These are phyloP conservation scores for Lepidonotus clava DNA, from an alignment of 2,888 invertebrate species.

Conservation along the genomic window DNA sequence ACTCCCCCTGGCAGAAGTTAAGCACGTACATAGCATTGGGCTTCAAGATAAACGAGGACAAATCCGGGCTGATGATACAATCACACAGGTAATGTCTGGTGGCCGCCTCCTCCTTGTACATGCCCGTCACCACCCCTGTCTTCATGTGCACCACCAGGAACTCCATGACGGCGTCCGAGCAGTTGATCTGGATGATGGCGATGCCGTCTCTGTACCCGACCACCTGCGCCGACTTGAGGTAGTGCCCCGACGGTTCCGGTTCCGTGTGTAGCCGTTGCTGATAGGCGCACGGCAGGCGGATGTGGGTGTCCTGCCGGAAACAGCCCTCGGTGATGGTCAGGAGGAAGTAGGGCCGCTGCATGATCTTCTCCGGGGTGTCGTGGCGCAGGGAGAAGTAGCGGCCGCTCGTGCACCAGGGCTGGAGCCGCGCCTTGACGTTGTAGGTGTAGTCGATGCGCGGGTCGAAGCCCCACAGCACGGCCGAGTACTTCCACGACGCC, in stretches of 20 bases:
- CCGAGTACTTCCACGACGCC: slow-evolving; percentile 66
- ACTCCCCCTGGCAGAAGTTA: slow-evolving; percentile 67
- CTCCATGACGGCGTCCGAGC: slow-evolving; percentile 61
- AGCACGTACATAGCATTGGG: slow-evolving; percentile 69
- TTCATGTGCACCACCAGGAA: slow-evolving; percentile 69
- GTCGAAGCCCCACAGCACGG: slow-evolving; percentile 68
- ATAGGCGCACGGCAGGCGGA: slow-evolving; percentile 65
- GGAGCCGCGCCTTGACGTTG: slow-evolving; percentile 66
- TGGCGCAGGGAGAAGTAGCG: slow-evolving; percentile 63
- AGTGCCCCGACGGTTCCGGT: slow-evolving; percentile 66
- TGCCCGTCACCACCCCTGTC: slow-evolving; percentile 64
- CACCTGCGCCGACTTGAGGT: slow-evolving; percentile 67
- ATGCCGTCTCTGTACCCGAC: slow-evolving; percentile 67
- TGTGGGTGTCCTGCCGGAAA: slow-evolving; percentile 66
- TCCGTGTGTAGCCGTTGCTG: slow-evolving; percentile 63
- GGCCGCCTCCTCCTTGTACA: slow-evolving; percentile 63
- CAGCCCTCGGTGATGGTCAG: slow-evolving; percentile 65
- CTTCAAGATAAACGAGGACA: slow-evolving; percentile 66
- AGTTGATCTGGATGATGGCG: slow-evolving; percentile 61
- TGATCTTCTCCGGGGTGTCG: slow-evolving; percentile 61
- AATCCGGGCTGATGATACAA: slow-evolving; percentile 67
- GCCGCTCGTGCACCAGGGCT: slow-evolving; percentile 67
- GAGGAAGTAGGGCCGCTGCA: slow-evolving; percentile 64
- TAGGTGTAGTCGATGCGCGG: slow-evolving; percentile 67
- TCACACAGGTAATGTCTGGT: slow-evolving; percentile 67